Evolutionary conservation across 2,888 invertebrate genomes (phyloP).

Genomic region (Diadromus collaris): DNA sequence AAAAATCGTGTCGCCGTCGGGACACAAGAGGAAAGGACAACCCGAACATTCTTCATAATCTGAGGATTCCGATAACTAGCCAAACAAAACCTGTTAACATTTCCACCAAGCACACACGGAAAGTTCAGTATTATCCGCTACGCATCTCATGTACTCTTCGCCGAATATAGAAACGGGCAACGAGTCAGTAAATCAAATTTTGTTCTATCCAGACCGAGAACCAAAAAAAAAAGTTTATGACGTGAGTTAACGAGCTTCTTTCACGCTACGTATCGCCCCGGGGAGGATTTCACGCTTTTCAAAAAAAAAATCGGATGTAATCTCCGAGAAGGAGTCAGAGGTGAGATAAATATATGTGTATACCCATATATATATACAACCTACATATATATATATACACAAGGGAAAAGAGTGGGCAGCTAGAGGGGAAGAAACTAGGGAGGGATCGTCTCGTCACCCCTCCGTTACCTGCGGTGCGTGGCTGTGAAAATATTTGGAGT

Average conservation of each 20-base stretch:
- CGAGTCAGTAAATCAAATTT: slow-evolving; percentile 57
- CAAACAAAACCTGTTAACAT: no score
- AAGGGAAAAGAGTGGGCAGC: slow-evolving; percentile 1
- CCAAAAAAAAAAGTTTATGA: slow-evolving; percentile 54
- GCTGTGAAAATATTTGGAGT: slow-evolving; percentile 77
- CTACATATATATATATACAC: neutral
- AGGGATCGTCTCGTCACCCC: slow-evolving; percentile 50
- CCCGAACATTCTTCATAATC: slow-evolving; percentile 63
- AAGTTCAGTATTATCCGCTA: neutral
- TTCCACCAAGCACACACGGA: neutral
- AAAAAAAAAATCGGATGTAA: slow-evolving; percentile 64
- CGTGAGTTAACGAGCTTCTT: slow-evolving; percentile 64
- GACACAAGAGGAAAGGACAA: slow-evolving; percentile 33
- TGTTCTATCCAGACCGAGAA: slow-evolving; percentile 19
- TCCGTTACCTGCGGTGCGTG: slow-evolving; percentile 68
- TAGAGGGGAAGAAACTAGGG: slow-evolving; percentile 19
- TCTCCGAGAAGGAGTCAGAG: slow-evolving; percentile 49
- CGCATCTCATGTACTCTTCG: neutral
- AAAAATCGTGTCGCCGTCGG: neutral
- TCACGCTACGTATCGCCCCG: slow-evolving; percentile 56
- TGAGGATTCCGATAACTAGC: no score
- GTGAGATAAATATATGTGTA: slow-evolving; percentile 2
- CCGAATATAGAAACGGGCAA: neutral
- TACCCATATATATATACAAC: slow-evolving; percentile 6
- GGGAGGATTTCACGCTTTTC: slow-evolving; percentile 66